Evolutionary conservation across 2,888 invertebrate species (phyloP), one percentile per base, ranked within the genome.

Genomic region (Taenaris catops): DNA sequence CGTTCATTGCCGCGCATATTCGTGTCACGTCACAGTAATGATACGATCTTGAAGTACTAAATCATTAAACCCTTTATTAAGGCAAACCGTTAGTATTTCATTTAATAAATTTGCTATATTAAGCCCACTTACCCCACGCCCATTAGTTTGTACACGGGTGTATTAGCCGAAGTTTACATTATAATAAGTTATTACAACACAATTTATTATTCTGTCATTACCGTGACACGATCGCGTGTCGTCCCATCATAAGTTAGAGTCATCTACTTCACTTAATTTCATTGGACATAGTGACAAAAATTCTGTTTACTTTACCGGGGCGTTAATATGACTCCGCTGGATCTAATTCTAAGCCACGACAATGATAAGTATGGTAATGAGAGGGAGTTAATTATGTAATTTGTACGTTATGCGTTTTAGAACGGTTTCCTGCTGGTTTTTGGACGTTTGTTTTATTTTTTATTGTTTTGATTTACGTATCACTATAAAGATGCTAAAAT

Each of bases 161-260:
- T 68, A 69, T 72, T 64, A 65, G 63, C 65, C 65, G 58, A 58
- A 53, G 68, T 65, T 63, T 55, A 72, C 73, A 79, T 80, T 81
- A 83, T 78, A 80, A 78, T 84, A 79, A 81, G 59, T 84, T 83
- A 84, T 84, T 86, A 83, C 76, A 70, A 64, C 68, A 76, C 83
- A 78, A 86, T 84, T 84, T 84, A 84, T 86, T 81, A 81, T 81
- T 66, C 76, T 81, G 80, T 84, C 84, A 75, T 84, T 86, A 84
- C 70, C 54, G 55, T 73, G 78, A 79, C 81, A 63, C 60, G 65
- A 46, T 84, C 63, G 86, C 86, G 83, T 86, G 86, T 53, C 55
- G 41, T 35, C 52, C 47, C 53, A 67, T 84, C 86, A 84, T 86
- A 84, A 79, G 74, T 84, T 69, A 76, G 41, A 54, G 52, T 61